Conservation (phyloP, 2,113 vertebrate species). For the Platichthys flesus region DNA sequence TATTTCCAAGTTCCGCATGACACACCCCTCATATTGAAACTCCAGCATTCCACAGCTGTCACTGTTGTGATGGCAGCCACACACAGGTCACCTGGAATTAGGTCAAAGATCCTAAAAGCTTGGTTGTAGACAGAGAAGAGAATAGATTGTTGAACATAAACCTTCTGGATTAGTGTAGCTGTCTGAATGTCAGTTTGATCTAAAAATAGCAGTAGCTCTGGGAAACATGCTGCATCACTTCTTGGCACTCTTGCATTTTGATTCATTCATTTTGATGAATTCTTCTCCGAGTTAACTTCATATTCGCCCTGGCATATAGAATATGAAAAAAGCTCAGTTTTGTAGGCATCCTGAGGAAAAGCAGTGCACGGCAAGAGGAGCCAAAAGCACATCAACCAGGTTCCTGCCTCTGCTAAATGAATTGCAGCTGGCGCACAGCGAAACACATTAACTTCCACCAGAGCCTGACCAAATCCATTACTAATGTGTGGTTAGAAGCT, state of each 20-base stretch:
- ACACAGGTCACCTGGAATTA: constrained; percentile 34
- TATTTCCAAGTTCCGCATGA: constrained; percentile 20
- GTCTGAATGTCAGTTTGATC: background rate
- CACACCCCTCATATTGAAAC: constrained; percentile 68
- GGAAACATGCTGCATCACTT: background rate
- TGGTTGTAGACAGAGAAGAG: background rate
- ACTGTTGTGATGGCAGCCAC: constrained; percentile 11
- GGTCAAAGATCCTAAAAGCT: constrained; percentile 13
- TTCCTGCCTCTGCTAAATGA: too few species aligned
- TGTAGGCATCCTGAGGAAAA: background rate
- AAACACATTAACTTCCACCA: too few species aligned
- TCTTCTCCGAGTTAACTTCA: background rate
- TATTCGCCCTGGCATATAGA: background rate
- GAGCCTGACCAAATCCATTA: too few species aligned
- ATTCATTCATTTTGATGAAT: constrained; percentile 10
- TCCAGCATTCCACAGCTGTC: constrained; percentile 37
- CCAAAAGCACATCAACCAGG: background rate
- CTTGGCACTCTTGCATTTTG: background rate
- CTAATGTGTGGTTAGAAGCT: too few species aligned
- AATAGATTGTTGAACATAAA: background rate
- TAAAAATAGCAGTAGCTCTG: background rate
- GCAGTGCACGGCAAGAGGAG: too few species aligned
- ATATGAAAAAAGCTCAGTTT: background rate
- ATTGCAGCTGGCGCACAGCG: too few species aligned
- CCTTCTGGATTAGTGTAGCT: background rate